Evolutionary conservation across 2,113 vertebrate species (phyloP).

Genomic region (Brienomyrus longianalis): DNA sequence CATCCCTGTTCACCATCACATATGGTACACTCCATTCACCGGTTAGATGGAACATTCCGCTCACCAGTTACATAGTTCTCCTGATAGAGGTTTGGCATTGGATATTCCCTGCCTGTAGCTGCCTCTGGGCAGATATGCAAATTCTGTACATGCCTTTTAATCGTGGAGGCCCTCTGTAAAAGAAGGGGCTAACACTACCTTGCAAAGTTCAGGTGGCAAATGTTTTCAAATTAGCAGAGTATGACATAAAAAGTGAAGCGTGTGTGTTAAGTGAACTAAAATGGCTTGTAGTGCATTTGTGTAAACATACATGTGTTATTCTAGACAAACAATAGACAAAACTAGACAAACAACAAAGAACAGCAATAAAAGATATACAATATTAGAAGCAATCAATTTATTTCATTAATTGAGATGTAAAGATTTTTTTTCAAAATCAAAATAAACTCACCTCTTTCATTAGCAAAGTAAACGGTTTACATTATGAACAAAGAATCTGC

Average conservation of each 20-base stretch:
- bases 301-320: neutral
- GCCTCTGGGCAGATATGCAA: slow-evolving; percentile 12
- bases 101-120: neutral
- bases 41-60: neutral
- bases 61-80: neutral
- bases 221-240: neutral
- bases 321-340: neutral
- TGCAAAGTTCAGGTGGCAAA: neutral
- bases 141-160: neutral
- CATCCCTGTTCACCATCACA: neutral
- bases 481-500: neutral
- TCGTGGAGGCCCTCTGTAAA: neutral
- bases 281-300: neutral
- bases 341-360: neutral
- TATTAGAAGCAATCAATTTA: neutral
- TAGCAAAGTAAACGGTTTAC: neutral
- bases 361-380: neutral
- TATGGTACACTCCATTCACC: neutral
- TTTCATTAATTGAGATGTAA: neutral
- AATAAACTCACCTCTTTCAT: neutral
- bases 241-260: neutral
- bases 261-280: neutral
- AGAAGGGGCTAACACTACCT: neutral
- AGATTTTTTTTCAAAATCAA: neutral
- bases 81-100: neutral